Conservation (phyloP, 2,888 invertebrate genomes). For the Esperia sulphurella region DNA sequence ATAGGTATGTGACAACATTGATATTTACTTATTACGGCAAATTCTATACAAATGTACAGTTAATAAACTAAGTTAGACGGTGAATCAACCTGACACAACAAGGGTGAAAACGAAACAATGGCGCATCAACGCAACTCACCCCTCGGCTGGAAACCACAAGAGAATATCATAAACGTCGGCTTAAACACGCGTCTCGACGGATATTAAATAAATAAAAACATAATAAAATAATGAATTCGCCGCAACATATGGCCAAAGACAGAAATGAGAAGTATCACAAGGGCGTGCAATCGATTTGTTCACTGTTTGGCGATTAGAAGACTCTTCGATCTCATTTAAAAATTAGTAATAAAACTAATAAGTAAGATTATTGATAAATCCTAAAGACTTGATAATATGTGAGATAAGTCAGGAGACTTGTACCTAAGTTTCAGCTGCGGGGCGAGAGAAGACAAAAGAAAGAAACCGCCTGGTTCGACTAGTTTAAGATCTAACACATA, state of each 20-base stretch:
- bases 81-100: conserved; percentile 61
- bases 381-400: too few relatives aligned
- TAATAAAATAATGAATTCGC: conserved; percentile 76
- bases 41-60: conserved; percentile 3
- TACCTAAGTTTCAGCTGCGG: too few relatives aligned
- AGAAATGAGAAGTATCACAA: conserved; percentile 31
- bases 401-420: too few relatives aligned
- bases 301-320: conserved; percentile 4
- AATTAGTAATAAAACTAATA: too few relatives aligned
- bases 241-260: conserved; percentile 67
- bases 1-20: neutral
- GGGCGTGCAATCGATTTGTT: conserved; percentile 17
- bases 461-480: too few relatives aligned
- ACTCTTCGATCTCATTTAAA: too few relatives aligned
- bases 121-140: conserved; percentile 56
- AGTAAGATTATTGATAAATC: too few relatives aligned
- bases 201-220: conserved; percentile 74
- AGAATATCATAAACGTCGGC: conserved; percentile 78
- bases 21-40: neutral
- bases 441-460: too few relatives aligned
- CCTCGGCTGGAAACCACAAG: conserved; percentile 64
- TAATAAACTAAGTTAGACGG: conserved; percentile 31
- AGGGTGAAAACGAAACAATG: conserved; percentile 71
- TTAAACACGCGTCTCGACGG: conserved; percentile 74
- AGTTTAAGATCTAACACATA: too few relatives aligned